A percentile compares a stretch with the other conserved stretches of the same genome.
Evolutionary conservation across 2,797 vertebrate genomes (phyloP).

Genomic region (Myotis pilosus): DNA sequence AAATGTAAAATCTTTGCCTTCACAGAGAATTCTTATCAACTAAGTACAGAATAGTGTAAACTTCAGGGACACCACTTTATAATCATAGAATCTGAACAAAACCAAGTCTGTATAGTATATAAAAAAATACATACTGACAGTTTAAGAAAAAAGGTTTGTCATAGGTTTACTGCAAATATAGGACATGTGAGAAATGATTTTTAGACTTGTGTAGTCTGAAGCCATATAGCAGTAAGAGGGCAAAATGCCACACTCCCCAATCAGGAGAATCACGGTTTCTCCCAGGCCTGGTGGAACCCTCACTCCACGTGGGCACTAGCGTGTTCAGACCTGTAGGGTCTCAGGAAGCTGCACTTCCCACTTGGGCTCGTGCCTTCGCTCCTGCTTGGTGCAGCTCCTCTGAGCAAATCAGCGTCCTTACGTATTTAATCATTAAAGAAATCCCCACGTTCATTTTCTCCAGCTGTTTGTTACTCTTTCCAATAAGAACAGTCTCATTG

Average conservation of each 20-base stretch:
- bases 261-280: background rate
- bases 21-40: background rate
- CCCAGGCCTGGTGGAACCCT: background rate
- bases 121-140: background rate
- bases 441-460: background rate
- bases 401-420: background rate
- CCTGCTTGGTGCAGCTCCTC: background rate
- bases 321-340: accelerated
- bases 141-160: background rate
- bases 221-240: background rate
- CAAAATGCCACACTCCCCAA: too few relatives aligned
- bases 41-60: background rate
- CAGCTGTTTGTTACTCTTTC: background rate
- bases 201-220: background rate
- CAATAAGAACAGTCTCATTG: background rate
- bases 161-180: background rate
- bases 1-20: background rate
- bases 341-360: background rate
- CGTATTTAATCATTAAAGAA: background rate
- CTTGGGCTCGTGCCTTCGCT: background rate
- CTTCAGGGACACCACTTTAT: background rate
- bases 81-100: background rate
- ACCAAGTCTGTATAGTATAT: background rate
- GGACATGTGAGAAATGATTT: background rate
- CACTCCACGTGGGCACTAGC: accelerated